Evolutionary conservation across 1,140 invertebrate genomes (phyloP).

Genomic region (Drosophila kepulauana): DNA sequence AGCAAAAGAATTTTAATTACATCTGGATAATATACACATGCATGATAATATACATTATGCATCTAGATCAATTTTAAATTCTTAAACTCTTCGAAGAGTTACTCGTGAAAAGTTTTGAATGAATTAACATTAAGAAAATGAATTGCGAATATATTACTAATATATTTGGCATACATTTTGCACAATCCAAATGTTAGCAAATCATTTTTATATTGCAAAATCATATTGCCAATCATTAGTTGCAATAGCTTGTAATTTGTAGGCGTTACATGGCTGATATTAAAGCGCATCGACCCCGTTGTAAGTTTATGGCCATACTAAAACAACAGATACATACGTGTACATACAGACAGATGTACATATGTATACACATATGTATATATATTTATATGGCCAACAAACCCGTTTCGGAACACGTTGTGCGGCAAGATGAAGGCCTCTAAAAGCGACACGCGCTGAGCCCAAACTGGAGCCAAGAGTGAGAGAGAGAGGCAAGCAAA

Average conservation of each 20-base stretch:
- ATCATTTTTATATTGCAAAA: no score
- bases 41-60: no score
- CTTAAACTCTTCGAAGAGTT: no score
- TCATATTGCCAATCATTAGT: no score
- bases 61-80: no score
- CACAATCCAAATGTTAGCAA: no score
- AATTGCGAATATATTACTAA: no score
- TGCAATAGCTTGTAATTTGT: background rate
- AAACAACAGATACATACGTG: constrained; percentile 27
- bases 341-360: constrained; percentile 1
- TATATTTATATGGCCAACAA: constrained; percentile 61
- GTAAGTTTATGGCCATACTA: constrained; percentile 18
- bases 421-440: constrained; percentile 78
- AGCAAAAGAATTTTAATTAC: no score
- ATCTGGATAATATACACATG: no score
- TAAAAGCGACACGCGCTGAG: constrained; percentile 68
- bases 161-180: no score
- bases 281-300: constrained; percentile 27
- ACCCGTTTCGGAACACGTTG: constrained; percentile 76
- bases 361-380: constrained; percentile 1
- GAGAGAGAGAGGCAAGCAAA: background rate
- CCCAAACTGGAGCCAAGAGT: constrained; percentile 23
- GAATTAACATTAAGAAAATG: no score
- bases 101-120: no score
- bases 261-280: constrained; percentile 12